A percentile compares a stretch with the other conserved stretches of the same genome.
Conservation (phyloP, 2,797 vertebrate genomes). For the Cyclura pinguis region DNA sequence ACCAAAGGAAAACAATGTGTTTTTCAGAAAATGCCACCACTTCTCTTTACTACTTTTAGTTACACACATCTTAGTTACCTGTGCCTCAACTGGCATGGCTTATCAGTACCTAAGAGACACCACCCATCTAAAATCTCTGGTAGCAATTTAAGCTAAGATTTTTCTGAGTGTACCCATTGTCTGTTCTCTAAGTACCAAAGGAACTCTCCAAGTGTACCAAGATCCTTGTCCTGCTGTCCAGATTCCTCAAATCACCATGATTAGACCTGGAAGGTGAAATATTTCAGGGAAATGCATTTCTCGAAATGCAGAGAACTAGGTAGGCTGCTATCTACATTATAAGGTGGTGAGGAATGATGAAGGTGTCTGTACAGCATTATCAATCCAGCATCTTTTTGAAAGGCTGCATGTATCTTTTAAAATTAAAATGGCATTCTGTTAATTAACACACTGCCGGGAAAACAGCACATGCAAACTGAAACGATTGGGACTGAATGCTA, state of each 20-base stretch:
- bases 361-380: background rate
- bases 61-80: background rate
- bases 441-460: background rate
- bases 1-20: background rate
- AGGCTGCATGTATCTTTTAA: rapidly evolving
- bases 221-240: background rate
- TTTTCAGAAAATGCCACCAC: background rate
- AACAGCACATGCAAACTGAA: background rate
- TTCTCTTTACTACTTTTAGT: background rate
- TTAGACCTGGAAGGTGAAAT: background rate
- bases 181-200: background rate
- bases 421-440: conserved; percentile 29
- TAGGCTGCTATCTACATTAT: background rate
- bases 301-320: background rate
- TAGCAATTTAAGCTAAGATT: background rate
- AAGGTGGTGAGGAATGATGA: background rate
- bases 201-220: background rate
- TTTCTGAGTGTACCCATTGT: background rate
- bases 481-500: background rate
- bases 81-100: background rate
- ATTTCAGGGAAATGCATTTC: background rate
- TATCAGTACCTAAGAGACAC: background rate
- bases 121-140: background rate
- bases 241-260: background rate
- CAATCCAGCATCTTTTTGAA: background rate